Evolutionary conservation across 2,797 vertebrate species (phyloP), one percentile per base, ranked within the genome.

Genomic region (Acrossocheilus fasciatus): DNA sequence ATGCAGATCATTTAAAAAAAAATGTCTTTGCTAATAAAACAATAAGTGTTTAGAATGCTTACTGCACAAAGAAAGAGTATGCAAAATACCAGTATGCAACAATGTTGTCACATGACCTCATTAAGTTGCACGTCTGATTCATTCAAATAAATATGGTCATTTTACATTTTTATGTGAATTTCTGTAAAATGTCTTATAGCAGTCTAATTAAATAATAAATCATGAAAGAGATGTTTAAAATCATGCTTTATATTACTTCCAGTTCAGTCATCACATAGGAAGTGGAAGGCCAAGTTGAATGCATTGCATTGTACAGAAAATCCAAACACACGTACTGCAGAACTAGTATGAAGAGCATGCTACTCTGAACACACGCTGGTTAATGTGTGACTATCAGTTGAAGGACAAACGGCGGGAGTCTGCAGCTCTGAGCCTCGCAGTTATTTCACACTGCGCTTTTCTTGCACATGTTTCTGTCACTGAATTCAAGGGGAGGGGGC

Each of bases 351-450:
- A 18, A 54, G 3, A 50, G 45, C 4, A 18, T 72, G 69, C 20
- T 39, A n/a, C 9, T 39, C 20, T 3, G 74, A 76, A 59, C 52
- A 59, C 54, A 78, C 76, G 8, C 34, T 59, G 36, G 78, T 47
- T 68, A 34, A 30, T 34, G 79, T 52, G 64, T 39, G 66, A 73
- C 45, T 20, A 73, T 45, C 69, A 83, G 15, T 72, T 3, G 9
- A 82, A 82, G 50, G 36, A 59, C 68, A 23, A 23, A 2, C 50
- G 10, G 52, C 2, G n/a, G 14, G 70, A 74, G 30, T 62, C 82
- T 57, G 68, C 81, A 18, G 47, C 50, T 54, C 77, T 20, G 57
- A 18, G 78, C 78, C 59, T 79, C 6, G 62, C 59, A 34, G 78
- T 34, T 14, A 20, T 30, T 72, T 70, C 66, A 70, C 64, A 18